Base-by-base conservation (phyloP, 2,113 vertebrate genomes). In the Chlorocebus sabaeus region DNA sequence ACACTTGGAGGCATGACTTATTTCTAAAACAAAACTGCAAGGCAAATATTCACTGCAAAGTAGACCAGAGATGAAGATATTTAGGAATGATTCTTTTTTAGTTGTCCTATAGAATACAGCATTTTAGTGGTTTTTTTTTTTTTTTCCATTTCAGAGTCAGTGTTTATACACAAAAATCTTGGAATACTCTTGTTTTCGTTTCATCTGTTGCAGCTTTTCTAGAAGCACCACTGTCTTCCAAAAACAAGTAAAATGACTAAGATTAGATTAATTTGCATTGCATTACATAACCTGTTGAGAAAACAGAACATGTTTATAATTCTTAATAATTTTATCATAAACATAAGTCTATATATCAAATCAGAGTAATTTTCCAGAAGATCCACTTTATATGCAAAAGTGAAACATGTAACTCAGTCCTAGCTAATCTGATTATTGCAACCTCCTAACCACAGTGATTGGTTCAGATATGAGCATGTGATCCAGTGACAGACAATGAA, bases 101-200 rank as follows among this genome's bases (percentile, higher is more conserved):
- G 45, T 67, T 79, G 76, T 70, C 20, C 67, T 55, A 35, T 23
- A 52, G 50, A 87, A 95, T 85, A 2, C 16, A 73, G 23, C 48
- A 5, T 87, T 82, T 95, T 40, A 27, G 3, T 48, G 27, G 10
- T 3, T 52, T 70, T 14, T 55, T 57, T 45, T 45, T 52, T 45
- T 52, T 78, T 55, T 16, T 8, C 11, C 20, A 81, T 89, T 93
- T 95, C 40, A 72, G 61, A 80, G 57, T 30, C 68, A 95, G 25
- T 88, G 48, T 97, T 92, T 86, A 96, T 20, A 45, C 30, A 95
- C 17, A 72, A 79, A 96, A 79, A 50, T 93, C 95, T 94, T 91
- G 61, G 68, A 92, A 83, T 87, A 72, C 8, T 67, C 67, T 83
- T 96, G 68, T 87, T 95, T 91, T 86, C 68, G 89, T 78, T 85